Evolutionary conservation across 2,113 vertebrate species (phyloP), one percentile per base, ranked within the genome.

Genomic region (Planiliza haematocheilus): DNA sequence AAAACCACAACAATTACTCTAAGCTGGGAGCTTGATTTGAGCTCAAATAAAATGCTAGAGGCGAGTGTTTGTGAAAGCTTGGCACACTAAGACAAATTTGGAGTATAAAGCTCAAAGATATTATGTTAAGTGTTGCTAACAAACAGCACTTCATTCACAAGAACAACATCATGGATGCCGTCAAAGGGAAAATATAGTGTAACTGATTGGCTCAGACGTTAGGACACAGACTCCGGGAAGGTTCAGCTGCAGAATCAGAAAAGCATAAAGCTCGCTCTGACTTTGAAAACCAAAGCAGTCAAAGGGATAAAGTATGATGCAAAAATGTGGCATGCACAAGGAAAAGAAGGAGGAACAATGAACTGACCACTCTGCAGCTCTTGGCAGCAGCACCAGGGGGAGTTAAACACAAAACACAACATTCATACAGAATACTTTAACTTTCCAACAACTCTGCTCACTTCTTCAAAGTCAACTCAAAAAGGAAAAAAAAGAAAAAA

Each of bases 331-430:
- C 43, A 52, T 37, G 41, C 9, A 39, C 8, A 66, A 79, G 48
- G 30, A 42, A 30, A 72, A 79, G 58, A 53, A 43, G 34, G 53
- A 18, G 7, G 75, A 76, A 79, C 30, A 75, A 66, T 49, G 61
- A 84, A 68, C 10, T 64, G 57, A 51, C 59, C 49, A 52, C 51
- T 74, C 13, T 60, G 24, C 46, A 71, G 76, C 56, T 70, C 57
- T 77, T 67, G n/a, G n/a, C n/a, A 52, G 20, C 63, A 62, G 56
- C 45, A 85, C 61, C 59, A 71, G 62, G 74, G 56, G 61, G 20
- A 83, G 62, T 71, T 56, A 2, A 24, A 61, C 49, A 64, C 45
- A 43, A 68, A 81, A 77, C 49, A 53, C 34, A 63, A 69, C 51
- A 72, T 69, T 41, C 34, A 55, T 37, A 52, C 14, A 60, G 6